phyloP scores from a whole-genome alignment of 2,113 vertebrate genomes.

The Nothobranchius furzeri region DNA sequence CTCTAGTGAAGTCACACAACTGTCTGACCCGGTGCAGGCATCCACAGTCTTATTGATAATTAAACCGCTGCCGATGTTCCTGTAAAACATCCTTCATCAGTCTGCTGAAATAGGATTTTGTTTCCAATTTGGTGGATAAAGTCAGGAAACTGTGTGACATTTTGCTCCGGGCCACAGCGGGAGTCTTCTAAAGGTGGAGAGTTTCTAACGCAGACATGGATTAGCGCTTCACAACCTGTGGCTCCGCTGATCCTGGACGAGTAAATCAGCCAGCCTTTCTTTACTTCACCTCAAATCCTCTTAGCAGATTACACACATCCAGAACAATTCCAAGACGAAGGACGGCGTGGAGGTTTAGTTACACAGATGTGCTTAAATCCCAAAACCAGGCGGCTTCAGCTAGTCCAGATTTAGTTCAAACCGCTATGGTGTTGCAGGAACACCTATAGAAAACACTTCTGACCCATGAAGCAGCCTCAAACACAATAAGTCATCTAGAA shows the following conservation, averaged over 20 bases:
- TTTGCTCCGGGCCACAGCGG: constrained; percentile 30
- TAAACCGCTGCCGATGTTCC: constrained; percentile 91
- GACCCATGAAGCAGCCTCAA: constrained; percentile 24
- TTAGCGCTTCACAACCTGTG: constrained; percentile 60
- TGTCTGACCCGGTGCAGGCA: constrained; percentile 84
- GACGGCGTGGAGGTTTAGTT: constrained; percentile 25
- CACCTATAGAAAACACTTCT: constrained; percentile 8
- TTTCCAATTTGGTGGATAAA: constrained; percentile 12
- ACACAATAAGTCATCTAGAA: constrained; percentile 2
- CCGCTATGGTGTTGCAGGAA: not conserved
- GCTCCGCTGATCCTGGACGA: constrained; percentile 36
- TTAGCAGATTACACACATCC: constrained; percentile 69
- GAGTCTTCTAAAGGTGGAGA: constrained; percentile 22
- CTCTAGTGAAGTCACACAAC: constrained; percentile 87
- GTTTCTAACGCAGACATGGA: constrained; percentile 59
- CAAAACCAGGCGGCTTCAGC: not conserved
- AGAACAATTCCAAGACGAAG: constrained; percentile 46
- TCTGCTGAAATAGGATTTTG: not conserved
- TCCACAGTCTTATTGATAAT: constrained; percentile 86
- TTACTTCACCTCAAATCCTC: constrained; percentile 47
- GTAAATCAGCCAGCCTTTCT: constrained; percentile 40
- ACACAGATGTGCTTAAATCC: constrained; percentile 14
- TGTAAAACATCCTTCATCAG: constrained; percentile 49
- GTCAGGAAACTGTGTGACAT: constrained; percentile 6
- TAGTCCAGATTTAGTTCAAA: constrained; percentile 7